phyloP scores from a whole-genome alignment of 2,113 vertebrate genomes.

The Urocynchramus pylzowi region DNA sequence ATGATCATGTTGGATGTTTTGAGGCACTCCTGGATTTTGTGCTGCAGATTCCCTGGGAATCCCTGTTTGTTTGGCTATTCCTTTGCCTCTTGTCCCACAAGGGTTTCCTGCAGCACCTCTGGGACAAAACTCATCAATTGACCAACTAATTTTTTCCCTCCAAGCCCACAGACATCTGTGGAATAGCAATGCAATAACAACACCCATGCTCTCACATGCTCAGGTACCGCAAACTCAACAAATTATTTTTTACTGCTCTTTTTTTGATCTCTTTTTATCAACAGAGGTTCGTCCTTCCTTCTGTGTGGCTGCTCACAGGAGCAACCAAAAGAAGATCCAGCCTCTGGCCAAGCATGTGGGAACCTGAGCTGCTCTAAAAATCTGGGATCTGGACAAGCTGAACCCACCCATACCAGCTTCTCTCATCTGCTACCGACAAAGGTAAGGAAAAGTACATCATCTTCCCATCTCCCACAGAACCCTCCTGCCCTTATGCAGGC shows the following conservation, averaged over 20 bases:
- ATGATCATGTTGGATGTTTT: accelerated
- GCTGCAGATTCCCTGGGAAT: neutral
- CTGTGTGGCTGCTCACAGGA: neutral
- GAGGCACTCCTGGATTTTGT: neutral
- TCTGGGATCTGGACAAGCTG: neutral
- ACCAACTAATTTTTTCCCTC: neutral
- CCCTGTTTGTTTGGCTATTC: neutral
- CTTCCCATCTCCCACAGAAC: neutral
- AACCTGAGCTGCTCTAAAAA: neutral
- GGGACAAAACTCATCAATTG: neutral
- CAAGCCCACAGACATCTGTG: neutral
- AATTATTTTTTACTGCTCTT: neutral
- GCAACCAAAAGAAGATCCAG: neutral
- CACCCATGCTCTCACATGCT: accelerated
- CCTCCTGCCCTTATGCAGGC: neutral
- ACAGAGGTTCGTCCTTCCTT: neutral
- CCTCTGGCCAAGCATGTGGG: neutral
- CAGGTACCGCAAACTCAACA: neutral
- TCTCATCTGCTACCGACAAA: neutral
- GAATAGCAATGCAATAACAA: neutral
- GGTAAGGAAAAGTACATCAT: neutral
- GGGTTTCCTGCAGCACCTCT: neutral
- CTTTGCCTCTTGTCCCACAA: neutral
- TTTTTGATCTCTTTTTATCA: neutral
- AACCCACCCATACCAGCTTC: neutral